phyloP scores from a whole-genome alignment of 2,888 invertebrate genomes.

The Cenopis cana region DNA sequence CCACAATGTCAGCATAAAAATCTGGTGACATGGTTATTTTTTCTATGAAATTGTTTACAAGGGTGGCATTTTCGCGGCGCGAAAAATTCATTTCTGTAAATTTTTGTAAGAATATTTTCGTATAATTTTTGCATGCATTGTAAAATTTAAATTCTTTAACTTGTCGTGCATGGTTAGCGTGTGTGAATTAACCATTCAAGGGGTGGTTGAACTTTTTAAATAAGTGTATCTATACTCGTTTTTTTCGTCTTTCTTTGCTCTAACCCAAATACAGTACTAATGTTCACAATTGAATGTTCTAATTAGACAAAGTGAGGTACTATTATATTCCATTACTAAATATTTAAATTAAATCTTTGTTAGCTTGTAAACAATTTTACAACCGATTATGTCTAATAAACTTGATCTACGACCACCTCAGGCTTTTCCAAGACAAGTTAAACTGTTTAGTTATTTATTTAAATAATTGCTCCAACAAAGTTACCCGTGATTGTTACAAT shows the following conservation, averaged over 20 bases:
- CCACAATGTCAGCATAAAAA: constrained; percentile 20
- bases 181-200: constrained; percentile 3
- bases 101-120: constrained; percentile 7
- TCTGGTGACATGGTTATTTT: constrained; percentile 3
- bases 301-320: too few relatives aligned
- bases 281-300: not conserved
- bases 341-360: constrained; percentile 7
- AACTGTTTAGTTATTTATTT: constrained; percentile 41
- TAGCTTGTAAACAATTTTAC: constrained; percentile 1
- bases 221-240: not conserved
- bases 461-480: constrained; percentile 39
- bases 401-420: constrained; percentile 5
- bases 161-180: constrained; percentile 6
- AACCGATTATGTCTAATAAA: constrained; percentile 17
- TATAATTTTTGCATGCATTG: constrained; percentile 2
- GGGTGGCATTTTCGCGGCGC: not conserved
- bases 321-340: not conserved
- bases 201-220: constrained; percentile 19
- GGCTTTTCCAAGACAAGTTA: constrained; percentile 7
- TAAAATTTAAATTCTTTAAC: constrained; percentile 11
- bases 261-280: not conserved
- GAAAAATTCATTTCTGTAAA: constrained; percentile 2
- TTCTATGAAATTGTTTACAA: constrained; percentile 8
- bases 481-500: constrained; percentile 51
- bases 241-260: not conserved